phyloP scores from a whole-genome alignment of 2,888 invertebrate species.

The Lasius fuliginosus region DNA sequence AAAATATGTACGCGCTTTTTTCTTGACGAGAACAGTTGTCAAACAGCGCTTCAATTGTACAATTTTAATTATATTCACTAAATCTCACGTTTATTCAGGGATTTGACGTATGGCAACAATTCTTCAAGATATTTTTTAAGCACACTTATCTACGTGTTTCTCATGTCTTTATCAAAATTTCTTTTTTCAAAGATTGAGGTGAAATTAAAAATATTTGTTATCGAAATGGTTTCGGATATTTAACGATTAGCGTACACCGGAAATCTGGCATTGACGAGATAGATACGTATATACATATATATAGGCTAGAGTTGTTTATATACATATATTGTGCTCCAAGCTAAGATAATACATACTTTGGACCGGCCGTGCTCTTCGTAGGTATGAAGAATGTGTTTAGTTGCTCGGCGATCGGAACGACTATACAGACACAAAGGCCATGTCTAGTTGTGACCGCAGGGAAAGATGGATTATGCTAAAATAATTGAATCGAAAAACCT shows the following conservation, averaged over 20 bases:
- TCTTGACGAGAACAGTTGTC: too few relatives aligned
- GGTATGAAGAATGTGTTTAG: constrained; percentile 76
- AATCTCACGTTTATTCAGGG: background rate
- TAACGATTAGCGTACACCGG: background rate
- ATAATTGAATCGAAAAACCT: constrained; percentile 75
- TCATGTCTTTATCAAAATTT: background rate
- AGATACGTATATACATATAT: background rate
- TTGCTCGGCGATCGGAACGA: constrained; percentile 76
- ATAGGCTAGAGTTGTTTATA: background rate
- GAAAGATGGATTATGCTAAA: constrained; percentile 62
- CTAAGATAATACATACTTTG: constrained; percentile 74
- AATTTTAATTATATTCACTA: background rate
- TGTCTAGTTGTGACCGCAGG: constrained; percentile 65
- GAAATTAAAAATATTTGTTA: background rate
- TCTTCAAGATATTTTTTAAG: background rate
- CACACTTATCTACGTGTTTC: background rate
- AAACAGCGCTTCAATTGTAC: too few relatives aligned
- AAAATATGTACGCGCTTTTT: too few relatives aligned
- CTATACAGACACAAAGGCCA: constrained; percentile 75
- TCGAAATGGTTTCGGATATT: background rate
- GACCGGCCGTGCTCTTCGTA: constrained; percentile 68
- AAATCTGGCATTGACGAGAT: background rate
- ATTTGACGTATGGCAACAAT: background rate
- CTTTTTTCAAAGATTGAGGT: background rate
- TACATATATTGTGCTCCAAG: constrained; percentile 61